These are phyloP conservation scores for Cancer borealis DNA, from an alignment of 2,888 invertebrate species.

Conservation along the genomic window DNA sequence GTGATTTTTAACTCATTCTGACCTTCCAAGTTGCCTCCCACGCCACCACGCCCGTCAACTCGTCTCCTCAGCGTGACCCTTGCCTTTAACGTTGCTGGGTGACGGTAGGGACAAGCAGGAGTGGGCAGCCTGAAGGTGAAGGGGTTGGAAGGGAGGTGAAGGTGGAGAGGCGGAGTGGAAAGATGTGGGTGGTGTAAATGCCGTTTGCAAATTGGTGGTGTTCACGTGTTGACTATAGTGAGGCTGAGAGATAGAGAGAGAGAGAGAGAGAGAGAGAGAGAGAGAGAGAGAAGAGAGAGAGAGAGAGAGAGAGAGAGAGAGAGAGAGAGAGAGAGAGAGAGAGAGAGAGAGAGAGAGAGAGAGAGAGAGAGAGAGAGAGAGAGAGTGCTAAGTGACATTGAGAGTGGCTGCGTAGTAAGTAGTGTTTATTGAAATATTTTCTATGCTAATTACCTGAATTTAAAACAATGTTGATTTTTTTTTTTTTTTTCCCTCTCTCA, in stretches of 20 bases:
- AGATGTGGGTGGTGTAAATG: not conserved
- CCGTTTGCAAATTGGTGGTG: not conserved
- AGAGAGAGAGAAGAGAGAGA: not conserved
- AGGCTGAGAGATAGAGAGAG: not conserved
- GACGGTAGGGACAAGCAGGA: not conserved
- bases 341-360: slow-evolving; percentile 21
- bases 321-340: slow-evolving; percentile 17
- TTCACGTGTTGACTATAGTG: not conserved
- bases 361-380: not conserved
- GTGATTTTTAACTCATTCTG: slow-evolving; percentile 2
- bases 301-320: slow-evolving; percentile 39
- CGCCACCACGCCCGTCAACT: not conserved
- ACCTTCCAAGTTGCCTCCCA: not conserved
- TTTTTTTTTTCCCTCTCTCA: not conserved
- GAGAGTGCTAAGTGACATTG: not conserved
- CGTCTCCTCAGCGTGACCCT: not conserved
- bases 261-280: not conserved
- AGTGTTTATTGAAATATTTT: not conserved
- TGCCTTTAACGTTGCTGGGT: slow-evolving; percentile 6
- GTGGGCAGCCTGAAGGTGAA: slow-evolving; percentile 20
- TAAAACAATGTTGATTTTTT: not conserved
- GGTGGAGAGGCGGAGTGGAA: not conserved
- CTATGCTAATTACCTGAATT: not conserved
- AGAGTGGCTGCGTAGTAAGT: not conserved
- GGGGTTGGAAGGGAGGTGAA: not conserved